Conservation (phyloP, 2,113 vertebrate species). For the Propithecus coquereli region DNA sequence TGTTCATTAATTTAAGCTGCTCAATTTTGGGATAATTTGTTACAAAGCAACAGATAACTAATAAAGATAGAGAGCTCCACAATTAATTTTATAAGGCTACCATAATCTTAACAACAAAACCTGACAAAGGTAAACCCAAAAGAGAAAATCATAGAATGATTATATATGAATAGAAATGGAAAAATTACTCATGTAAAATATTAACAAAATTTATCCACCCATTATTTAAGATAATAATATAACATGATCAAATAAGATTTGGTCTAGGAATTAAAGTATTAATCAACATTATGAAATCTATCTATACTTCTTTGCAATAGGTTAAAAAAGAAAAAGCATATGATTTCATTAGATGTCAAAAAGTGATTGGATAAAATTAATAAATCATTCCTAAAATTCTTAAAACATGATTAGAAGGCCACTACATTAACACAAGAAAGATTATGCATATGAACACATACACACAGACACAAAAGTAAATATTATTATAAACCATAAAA, state of each 20-base stretch:
- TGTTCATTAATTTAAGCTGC: background rate
- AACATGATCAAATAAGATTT: background rate
- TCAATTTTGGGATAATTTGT: background rate
- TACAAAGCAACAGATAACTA: background rate
- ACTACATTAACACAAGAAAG: background rate
- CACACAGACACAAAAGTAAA: background rate
- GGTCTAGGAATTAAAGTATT: background rate
- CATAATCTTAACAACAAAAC: background rate
- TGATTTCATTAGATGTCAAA: background rate
- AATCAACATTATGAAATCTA: background rate
- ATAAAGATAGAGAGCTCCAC: background rate
- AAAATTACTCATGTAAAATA: background rate
- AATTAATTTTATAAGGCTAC: background rate
- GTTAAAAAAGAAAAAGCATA: background rate
- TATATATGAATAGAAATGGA: background rate
- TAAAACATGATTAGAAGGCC: background rate
- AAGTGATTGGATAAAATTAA: background rate
- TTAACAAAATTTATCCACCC: background rate
- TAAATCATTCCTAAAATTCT: background rate
- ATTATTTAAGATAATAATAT: background rate
- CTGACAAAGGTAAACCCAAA: background rate
- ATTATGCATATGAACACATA: background rate
- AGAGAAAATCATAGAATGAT: background rate
- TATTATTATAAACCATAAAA: background rate
- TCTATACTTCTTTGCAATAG: background rate